A percentile compares a stretch with the other conserved stretches of the same genome.
These are phyloP conservation scores for Popillia japonica DNA, from an alignment of 1,140 invertebrate genomes.

Conservation along the genomic window DNA sequence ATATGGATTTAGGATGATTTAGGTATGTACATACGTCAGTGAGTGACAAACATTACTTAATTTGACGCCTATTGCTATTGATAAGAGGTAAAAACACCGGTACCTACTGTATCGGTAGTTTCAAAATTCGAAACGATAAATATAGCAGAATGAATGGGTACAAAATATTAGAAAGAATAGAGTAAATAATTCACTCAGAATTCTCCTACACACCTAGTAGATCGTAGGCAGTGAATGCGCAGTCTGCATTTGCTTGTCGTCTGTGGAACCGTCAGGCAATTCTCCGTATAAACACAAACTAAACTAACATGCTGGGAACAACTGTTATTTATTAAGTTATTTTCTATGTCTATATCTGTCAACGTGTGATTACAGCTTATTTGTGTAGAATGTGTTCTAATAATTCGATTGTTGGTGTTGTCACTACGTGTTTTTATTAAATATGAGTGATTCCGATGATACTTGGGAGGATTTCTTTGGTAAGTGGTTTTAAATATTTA, in stretches of 20 bases:
- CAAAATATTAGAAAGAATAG: neutral
- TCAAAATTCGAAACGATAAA: neutral
- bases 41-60: neutral
- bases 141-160: neutral
- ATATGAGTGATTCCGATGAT: slow-evolving; percentile 54
- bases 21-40: neutral
- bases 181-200: slow-evolving; percentile 21
- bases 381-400: slow-evolving; percentile 50
- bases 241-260: slow-evolving; percentile 31
- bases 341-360: slow-evolving; percentile 29
- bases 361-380: slow-evolving; percentile 23
- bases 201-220: slow-evolving; percentile 22
- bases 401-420: slow-evolving; percentile 28
- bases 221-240: slow-evolving; percentile 20
- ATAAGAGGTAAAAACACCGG: neutral
- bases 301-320: slow-evolving; percentile 24
- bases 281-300: slow-evolving; percentile 10
- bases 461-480: slow-evolving; percentile 56
- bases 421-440: slow-evolving; percentile 45
- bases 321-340: slow-evolving; percentile 28
- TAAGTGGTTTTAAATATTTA: slow-evolving; percentile 42
- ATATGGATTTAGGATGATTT: too few relatives aligned
- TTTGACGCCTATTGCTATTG: neutral
- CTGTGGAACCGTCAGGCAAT: slow-evolving; percentile 8
- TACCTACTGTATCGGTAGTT: neutral